phyloP scores from a whole-genome alignment of 2,888 invertebrate species.

The Perizoma affinitatum region DNA sequence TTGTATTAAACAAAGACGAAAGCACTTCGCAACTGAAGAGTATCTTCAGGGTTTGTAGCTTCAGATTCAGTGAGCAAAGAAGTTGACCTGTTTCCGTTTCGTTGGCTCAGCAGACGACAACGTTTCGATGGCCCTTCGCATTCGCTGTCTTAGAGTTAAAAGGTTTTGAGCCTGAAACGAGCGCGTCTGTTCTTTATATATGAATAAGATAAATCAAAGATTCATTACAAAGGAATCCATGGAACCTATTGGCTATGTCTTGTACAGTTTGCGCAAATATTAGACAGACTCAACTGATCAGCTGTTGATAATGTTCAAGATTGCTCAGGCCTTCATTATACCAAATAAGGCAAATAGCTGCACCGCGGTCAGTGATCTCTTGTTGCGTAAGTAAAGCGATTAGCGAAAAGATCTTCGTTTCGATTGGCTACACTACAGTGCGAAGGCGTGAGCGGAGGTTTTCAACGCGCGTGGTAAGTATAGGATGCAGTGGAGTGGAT shows the following conservation, averaged over 20 bases:
- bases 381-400: conserved; percentile 54
- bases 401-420: conserved; percentile 48
- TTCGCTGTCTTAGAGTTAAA: conserved; percentile 31
- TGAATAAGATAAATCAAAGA: too few species aligned
- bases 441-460: conserved; percentile 34
- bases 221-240: neutral
- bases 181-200: too few species aligned
- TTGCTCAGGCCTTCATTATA: neutral
- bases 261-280: conserved; percentile 1
- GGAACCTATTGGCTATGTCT: neutral
- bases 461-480: conserved; percentile 26
- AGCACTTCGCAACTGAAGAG: conserved; percentile 16
- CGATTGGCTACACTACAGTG: conserved; percentile 37
- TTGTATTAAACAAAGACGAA: conserved; percentile 5
- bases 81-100: conserved; percentile 61
- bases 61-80: conserved; percentile 41
- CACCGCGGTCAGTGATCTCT: conserved; percentile 34
- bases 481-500: conserved; percentile 21
- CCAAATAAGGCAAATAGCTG: conserved; percentile 21
- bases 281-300: conserved; percentile 4
- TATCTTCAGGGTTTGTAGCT: conserved; percentile 40
- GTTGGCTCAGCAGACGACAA: conserved; percentile 41
- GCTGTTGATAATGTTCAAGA: conserved; percentile 2
- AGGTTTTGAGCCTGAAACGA: too few species aligned
- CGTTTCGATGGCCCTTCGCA: conserved; percentile 57